Evolutionary conservation across 2,888 invertebrate species (phyloP), one percentile per base, ranked within the genome.

Genomic region (Drosophila borborema): DNA sequence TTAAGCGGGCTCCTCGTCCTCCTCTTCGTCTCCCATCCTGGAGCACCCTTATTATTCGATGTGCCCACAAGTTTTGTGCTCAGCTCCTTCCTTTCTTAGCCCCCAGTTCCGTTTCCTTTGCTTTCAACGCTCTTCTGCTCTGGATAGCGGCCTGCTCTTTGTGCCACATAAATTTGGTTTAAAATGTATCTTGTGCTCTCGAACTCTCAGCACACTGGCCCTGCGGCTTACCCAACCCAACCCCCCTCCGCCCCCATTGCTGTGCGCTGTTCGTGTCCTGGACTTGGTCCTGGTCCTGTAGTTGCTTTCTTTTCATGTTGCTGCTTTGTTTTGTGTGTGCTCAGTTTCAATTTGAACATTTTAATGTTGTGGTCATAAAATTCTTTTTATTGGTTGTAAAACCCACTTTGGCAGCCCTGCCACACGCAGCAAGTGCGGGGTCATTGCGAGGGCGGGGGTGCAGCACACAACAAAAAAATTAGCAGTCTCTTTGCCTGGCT

Each of bases 321-420:
- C 60, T 60, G 64, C 79, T 87, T 89, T 75, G 80, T 89, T 81
- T 87, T 89, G 74, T 89, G 76, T 76, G 76, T 76, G 82, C 84
- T 74, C 79, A 85, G 87, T 85, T 85, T 85, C 85, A 85, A 85
- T 85, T 85, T 85, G 82, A 89, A 82, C 88, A 85, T 85, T 85
- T 85, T 85, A 85, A 85, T 85, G 88, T 85, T 85, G 90, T 85
- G 90, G 90, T 85, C 90, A 85, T 85, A 85, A 85, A 85, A 87
- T 89, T 87, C 90, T 77, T 85, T 85, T 85, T 89, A 85, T 85
- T 89, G 85, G 90, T 77, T 85, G 90, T 85, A 85, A 85, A 85
- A 85, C 74, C 72, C 67, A 67, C 82, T 71, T 72, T 59, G 73
- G 64, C 64, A 55, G 70, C 40, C 34, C 36, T 40, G 49, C 41